phyloP scores from a whole-genome alignment of 2,113 vertebrate species.

The Microtus montanus region DNA sequence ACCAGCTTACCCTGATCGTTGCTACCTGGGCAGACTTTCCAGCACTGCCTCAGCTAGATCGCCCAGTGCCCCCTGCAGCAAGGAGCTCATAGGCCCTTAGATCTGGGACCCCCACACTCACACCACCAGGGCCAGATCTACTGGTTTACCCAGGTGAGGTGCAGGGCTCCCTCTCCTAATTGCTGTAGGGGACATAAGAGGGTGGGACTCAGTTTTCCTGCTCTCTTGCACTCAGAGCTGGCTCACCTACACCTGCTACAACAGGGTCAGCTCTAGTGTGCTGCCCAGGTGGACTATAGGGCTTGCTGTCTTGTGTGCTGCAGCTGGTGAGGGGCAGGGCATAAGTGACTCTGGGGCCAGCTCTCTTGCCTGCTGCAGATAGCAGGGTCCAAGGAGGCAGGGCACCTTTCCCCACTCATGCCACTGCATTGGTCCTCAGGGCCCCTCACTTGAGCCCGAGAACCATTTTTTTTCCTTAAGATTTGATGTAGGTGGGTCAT shows the following conservation, averaged over 20 bases:
- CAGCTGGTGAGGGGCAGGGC: background rate
- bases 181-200: background rate
- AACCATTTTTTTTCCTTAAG: background rate
- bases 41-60: background rate
- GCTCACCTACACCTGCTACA: background rate
- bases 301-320: background rate
- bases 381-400: background rate
- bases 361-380: background rate
- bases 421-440: no score
- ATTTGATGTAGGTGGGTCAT: background rate
- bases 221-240: background rate
- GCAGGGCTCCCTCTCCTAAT: background rate
- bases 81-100: background rate
- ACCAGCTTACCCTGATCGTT: background rate
- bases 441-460: background rate
- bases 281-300: background rate
- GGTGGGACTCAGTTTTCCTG: background rate
- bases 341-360: no score
- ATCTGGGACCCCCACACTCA: background rate
- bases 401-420: no score
- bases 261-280: background rate
- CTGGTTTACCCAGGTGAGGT: background rate
- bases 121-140: background rate
- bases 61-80: background rate
- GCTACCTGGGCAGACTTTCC: background rate